phyloP scores from a whole-genome alignment of 1,140 invertebrate species.

The Drosophila willistoni region DNA sequence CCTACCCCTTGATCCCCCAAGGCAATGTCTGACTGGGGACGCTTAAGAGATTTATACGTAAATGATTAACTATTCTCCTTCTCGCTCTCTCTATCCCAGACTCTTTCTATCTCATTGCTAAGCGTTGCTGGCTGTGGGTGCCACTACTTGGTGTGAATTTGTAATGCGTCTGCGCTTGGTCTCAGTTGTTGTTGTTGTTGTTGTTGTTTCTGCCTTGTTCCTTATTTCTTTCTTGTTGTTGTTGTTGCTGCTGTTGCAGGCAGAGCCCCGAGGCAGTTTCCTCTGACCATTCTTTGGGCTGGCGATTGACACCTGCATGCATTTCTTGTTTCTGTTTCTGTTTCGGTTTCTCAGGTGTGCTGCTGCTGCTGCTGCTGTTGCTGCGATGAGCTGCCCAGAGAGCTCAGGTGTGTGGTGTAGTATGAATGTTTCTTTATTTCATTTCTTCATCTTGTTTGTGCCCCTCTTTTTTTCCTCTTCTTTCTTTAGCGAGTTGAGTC shows the following conservation, averaged over 20 bases:
- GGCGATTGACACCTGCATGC: slow-evolving; percentile 79
- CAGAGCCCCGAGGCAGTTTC: slow-evolving; percentile 7
- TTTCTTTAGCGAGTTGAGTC: slow-evolving; percentile 58
- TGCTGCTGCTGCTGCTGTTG: too few species aligned
- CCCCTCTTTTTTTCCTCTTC: slow-evolving; percentile 35
- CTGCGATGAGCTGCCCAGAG: slow-evolving; percentile 41
- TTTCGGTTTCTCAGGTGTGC: slow-evolving; percentile 64
- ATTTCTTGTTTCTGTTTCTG: slow-evolving; percentile 72
- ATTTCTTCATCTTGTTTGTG: slow-evolving; percentile 64
- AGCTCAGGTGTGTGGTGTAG: slow-evolving; percentile 56
- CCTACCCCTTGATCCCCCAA: neutral
- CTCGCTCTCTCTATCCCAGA: slow-evolving; percentile 12
- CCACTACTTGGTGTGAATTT: slow-evolving; percentile 77
- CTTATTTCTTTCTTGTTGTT: slow-evolving; percentile 1
- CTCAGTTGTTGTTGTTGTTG: neutral
- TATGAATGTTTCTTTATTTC: slow-evolving; percentile 61
- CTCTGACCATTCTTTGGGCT: slow-evolving; percentile 70
- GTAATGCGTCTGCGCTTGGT: slow-evolving; percentile 63
- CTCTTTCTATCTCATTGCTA: neutral
- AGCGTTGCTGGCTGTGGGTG: slow-evolving; percentile 58
- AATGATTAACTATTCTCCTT: slow-evolving; percentile 76
- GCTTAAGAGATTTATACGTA: slow-evolving; percentile 78
- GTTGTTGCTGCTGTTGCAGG: neutral
- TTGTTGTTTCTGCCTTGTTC: neutral
- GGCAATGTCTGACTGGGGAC: slow-evolving; percentile 42